phyloP scores from a whole-genome alignment of 2,888 invertebrate species.

The Tetragonisca angustula region DNA sequence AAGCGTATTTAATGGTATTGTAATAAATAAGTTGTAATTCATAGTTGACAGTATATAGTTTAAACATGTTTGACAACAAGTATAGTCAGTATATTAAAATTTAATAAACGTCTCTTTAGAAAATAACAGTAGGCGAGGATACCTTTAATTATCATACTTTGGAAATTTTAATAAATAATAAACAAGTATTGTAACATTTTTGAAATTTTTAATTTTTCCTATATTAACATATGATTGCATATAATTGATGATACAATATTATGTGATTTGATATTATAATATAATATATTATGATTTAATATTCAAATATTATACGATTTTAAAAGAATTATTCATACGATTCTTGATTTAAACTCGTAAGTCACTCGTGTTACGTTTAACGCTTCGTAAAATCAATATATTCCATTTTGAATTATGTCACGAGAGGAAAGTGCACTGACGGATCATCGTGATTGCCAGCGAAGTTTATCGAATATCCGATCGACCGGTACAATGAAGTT shows the following conservation, averaged over 20 bases:
- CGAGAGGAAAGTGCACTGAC: too few species aligned
- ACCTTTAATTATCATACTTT: not conserved
- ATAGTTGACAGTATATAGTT: too few species aligned
- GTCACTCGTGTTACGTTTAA: not conserved
- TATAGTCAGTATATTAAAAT: not conserved
- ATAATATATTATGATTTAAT: too few species aligned
- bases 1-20: too few species aligned
- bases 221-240: not conserved
- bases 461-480: not conserved
- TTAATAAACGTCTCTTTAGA: not conserved
- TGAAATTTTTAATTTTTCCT: not conserved
- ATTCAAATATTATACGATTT: not conserved
- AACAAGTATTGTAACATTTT: not conserved
- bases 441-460: not conserved
- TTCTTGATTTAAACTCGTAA: not conserved
- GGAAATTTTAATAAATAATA: not conserved
- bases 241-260: too few species aligned
- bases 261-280: too few species aligned
- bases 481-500: conserved; percentile 3
- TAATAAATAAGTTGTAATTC: too few species aligned
- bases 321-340: not conserved
- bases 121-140: not conserved
- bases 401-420: not conserved
- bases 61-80: too few species aligned
- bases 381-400: not conserved